These are phyloP conservation scores for Cantharis nigra DNA, from an alignment of 2,888 invertebrate species.

Conservation along the genomic window DNA sequence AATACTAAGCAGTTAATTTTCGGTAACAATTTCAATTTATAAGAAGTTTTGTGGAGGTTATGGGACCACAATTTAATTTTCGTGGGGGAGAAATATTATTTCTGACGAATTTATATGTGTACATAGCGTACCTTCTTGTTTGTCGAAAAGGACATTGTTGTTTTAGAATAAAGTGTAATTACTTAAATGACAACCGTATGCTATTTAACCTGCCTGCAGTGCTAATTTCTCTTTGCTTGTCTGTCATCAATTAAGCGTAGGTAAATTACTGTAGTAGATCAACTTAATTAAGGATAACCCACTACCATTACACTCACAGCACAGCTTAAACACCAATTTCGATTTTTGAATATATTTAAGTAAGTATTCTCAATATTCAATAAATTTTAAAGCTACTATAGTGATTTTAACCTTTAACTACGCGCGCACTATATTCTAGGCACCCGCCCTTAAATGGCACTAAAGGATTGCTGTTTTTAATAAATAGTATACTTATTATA, in stretches of 20 bases:
- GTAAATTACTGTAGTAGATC: constrained; percentile 14
- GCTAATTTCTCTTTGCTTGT: constrained; percentile 26
- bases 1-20: constrained; percentile 1
- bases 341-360: not conserved
- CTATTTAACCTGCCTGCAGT: constrained; percentile 14
- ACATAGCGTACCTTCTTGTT: not conserved
- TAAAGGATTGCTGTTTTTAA: too few species aligned
- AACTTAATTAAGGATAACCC: constrained; percentile 11
- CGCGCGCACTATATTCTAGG: too few species aligned
- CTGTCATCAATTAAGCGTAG: constrained; percentile 22
- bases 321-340: not conserved
- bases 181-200: constrained; percentile 22
- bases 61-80: not conserved
- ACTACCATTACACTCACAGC: not conserved
- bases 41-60: not conserved
- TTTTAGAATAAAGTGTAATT: constrained; percentile 26
- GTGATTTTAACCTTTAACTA: too few species aligned
- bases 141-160: constrained; percentile 12
- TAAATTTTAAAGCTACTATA: not conserved
- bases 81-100: not conserved
- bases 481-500: too few species aligned
- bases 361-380: not conserved
- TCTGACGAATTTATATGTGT: not conserved
- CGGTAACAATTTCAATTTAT: not conserved
- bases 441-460: too few species aligned